Evolutionary conservation across 1,140 invertebrate species (phyloP), one percentile per base, ranked within the genome.

Genomic region (Drosophila orena): DNA sequence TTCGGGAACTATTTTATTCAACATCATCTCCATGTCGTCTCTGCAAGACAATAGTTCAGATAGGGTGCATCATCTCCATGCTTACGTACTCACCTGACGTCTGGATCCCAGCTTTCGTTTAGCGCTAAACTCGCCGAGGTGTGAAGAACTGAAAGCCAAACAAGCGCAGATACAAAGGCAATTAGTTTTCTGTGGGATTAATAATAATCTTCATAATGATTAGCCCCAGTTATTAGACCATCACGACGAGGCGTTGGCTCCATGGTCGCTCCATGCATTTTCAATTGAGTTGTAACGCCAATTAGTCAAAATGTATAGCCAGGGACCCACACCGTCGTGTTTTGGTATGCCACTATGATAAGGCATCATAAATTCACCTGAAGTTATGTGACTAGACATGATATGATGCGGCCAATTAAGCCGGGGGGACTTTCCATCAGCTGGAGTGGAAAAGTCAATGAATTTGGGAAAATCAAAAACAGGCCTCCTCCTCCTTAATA

Each of bases 11-110:
- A 99, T 97, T 96, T 98, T 98, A 93, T 98, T 98, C 92, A 99
- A 94, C 97, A 99, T 98, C 97, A 98, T 99, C 94, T 99, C 98
- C 97, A 98, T 98, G 92, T 99, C 98, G 92, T 98, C 97, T 93
- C 97, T 92, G 73, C 40, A 42, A 55, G 38, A 40, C 0, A 50
- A 49, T 17, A 10, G 14, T 37, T 11, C 5, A 22, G 30, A 52
- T 40, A 27, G 17, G 20, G 49, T 24, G 34, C 22, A 14, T 34
- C n/a, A 38, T 12, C 4, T 46, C 40, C 40, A 30, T 22, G n/a
- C 4, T n/a, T 38, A 42, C 15, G 5, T 27, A 37, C 75, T 91
- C 66, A 92, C 91, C 92, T 95, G 52, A 98, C 98, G 94, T 98
- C 97, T 78, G 97, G 97, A 94, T 99, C 97, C 97, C 98, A 99